Evolutionary conservation across 1,140 invertebrate species (phyloP).

Genomic region (Drosophila oshimai): DNA sequence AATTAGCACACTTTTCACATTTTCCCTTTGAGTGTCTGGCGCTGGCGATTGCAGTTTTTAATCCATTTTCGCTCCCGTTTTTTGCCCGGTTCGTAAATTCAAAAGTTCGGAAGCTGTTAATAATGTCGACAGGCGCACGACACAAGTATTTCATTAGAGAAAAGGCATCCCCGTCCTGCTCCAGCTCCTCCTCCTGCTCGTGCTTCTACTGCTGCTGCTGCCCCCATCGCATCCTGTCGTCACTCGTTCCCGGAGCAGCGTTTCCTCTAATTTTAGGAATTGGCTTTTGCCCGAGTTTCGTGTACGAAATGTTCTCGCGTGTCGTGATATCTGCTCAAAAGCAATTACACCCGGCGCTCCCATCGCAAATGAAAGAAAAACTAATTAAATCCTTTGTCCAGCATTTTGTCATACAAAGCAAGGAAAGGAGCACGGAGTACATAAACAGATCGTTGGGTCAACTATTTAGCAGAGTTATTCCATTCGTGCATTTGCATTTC

Average conservation of each 20-base stretch:
- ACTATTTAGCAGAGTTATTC: conserved; percentile 30
- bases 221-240: conserved; percentile 11
- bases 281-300: conserved; percentile 51
- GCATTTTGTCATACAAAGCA: conserved; percentile 42
- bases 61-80: conserved; percentile 25
- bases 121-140: conserved; percentile 76
- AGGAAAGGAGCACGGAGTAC: background rate
- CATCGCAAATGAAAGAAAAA: conserved; percentile 74
- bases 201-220: background rate
- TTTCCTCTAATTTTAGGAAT: conserved; percentile 46
- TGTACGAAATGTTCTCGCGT: conserved; percentile 37
- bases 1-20: conserved; percentile 72
- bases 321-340: conserved; percentile 61
- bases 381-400: conserved; percentile 80
- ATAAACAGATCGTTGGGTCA: conserved; percentile 31
- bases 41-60: conserved; percentile 43
- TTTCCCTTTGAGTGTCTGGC: conserved; percentile 37
- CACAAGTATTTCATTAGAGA: conserved; percentile 78
- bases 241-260: conserved; percentile 3
- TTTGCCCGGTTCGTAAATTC: conserved; percentile 46
- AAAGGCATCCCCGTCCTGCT: conserved; percentile 20
- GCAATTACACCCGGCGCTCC: conserved; percentile 59
- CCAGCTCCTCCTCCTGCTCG: too few relatives aligned
- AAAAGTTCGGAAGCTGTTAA: conserved; percentile 78
- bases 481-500: conserved; percentile 5